Percentiles rank a stretch among this genome's conserved stretches.
phyloP scores from a whole-genome alignment of 2,113 vertebrate genomes.

The Larimichthys polyactis region DNA sequence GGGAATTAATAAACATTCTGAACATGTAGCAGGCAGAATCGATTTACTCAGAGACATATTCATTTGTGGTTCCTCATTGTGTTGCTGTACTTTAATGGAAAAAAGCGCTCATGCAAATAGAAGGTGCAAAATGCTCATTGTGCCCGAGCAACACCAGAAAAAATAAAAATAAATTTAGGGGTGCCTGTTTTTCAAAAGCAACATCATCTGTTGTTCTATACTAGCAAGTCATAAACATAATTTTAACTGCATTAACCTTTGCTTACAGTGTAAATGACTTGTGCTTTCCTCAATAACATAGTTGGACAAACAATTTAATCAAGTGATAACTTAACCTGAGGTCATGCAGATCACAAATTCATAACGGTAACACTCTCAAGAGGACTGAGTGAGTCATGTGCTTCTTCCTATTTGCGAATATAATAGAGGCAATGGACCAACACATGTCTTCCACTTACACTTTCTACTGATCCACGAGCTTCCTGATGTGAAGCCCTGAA shows the following conservation, averaged over 20 bases:
- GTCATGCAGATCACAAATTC: constrained; percentile 17
- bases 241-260: constrained; percentile 40
- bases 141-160: constrained; percentile 29
- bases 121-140: constrained; percentile 56
- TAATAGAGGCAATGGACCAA: neutral
- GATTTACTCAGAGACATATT: constrained; percentile 70
- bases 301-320: constrained; percentile 18
- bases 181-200: constrained; percentile 44
- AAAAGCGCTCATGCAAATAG: constrained; percentile 74
- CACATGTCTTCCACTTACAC: neutral
- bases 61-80: constrained; percentile 67
- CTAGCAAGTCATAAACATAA: neutral
- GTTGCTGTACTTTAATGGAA: constrained; percentile 73
- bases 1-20: constrained; percentile 73
- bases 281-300: neutral
- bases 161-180: constrained; percentile 3
- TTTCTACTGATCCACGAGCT: neutral
- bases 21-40: constrained; percentile 70
- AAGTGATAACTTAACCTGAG: constrained; percentile 15
- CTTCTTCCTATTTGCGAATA: constrained; percentile 19
- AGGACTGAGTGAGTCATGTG: constrained; percentile 1
- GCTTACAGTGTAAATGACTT: constrained; percentile 16
- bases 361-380: constrained; percentile 19
- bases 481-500: neutral
- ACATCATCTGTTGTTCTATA: constrained; percentile 36